Base-by-base conservation (phyloP, 1,140 invertebrate species). In the Panonychus citri region DNA sequence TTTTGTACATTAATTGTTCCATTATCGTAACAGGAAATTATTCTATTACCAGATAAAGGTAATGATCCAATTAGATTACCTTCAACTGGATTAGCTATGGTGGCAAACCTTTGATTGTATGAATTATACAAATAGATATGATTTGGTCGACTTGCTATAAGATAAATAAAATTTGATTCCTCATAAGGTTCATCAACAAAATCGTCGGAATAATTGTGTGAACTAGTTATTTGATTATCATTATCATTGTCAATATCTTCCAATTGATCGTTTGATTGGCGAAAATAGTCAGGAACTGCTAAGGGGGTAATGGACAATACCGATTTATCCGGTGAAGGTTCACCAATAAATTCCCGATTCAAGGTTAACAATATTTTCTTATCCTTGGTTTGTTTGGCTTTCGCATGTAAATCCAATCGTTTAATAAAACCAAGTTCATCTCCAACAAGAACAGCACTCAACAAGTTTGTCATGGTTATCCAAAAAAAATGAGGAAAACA, bases 351-450 rank as follows among this genome's bases (percentile, higher is more conserved):
- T 10, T 48, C 40, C 7, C 30, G 21, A 34, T 60, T 54, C 21
- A 57, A 26, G 15, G 15, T 46, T n/a, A 4, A 4, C 21, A 46
- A 46, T 34, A 12, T 34, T 12, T 34, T 34, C 12, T 34, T 34
- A 34, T 34, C 30, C 39, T 15, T 43, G 17, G 24, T 30, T 19
- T 19, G 24, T 17, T 30, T 30, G 2, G 10, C 53, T 48, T 26
- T 43, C 7, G 39, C 21, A 50, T 27, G 13, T 3, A 57, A 21
- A 46, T 46, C 43, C 19, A 46, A 19, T 24, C 34, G 25, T 37
- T 60, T 60, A 10, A 60, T 27, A n/a, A 60, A 55, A 1, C 59
- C 59, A 27, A 60, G 43, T 56, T 60, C 59, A 51, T 60, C 59
- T 24, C 59, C 59, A 46, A 46, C 21, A 13, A 46, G n/a, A 34